These are phyloP conservation scores for Erebia palarica DNA, from an alignment of 2,888 invertebrate genomes.

Conservation along the genomic window DNA sequence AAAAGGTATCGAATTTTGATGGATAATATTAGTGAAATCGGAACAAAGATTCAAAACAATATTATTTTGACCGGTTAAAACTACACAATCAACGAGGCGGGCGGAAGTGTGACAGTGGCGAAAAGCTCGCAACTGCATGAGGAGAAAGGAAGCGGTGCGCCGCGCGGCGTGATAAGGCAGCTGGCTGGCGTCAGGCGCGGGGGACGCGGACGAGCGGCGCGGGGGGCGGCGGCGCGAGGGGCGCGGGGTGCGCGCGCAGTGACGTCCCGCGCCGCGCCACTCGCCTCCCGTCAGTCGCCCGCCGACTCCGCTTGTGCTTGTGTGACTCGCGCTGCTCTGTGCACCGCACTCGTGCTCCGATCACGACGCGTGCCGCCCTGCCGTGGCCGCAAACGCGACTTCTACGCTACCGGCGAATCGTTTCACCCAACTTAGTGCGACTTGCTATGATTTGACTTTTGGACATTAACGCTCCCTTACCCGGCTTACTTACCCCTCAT, in stretches of 20 bases:
- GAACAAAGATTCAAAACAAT: background rate
- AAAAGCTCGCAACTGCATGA: slow-evolving; percentile 81
- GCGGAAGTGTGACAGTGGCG: slow-evolving; percentile 80
- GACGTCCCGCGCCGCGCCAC: slow-evolving; percentile 74
- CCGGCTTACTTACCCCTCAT: slow-evolving; percentile 80
- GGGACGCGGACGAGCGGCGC: slow-evolving; percentile 58
- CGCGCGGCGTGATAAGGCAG: slow-evolving; percentile 78
- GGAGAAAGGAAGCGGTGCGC: slow-evolving; percentile 81
- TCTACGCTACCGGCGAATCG: slow-evolving; percentile 82
- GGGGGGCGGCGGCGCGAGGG: slow-evolving; percentile 52
- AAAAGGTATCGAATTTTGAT: too few species aligned
- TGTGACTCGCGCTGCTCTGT: slow-evolving; percentile 82
- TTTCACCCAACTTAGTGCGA: slow-evolving; percentile 79
- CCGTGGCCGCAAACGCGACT: slow-evolving; percentile 84
- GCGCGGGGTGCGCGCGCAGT: slow-evolving; percentile 74
- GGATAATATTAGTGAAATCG: background rate
- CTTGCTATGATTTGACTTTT: slow-evolving; percentile 79
- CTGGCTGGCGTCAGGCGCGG: slow-evolving; percentile 69
- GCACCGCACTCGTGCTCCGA: slow-evolving; percentile 81
- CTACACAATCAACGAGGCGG: slow-evolving; percentile 71
- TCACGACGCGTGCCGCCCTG: slow-evolving; percentile 80
- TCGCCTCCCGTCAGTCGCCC: slow-evolving; percentile 81
- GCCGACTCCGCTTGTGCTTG: slow-evolving; percentile 83
- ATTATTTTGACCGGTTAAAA: slow-evolving; percentile 60
- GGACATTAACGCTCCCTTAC: slow-evolving; percentile 77